phyloP scores from a whole-genome alignment of 2,888 invertebrate species.

The Amorpha juglandis region DNA sequence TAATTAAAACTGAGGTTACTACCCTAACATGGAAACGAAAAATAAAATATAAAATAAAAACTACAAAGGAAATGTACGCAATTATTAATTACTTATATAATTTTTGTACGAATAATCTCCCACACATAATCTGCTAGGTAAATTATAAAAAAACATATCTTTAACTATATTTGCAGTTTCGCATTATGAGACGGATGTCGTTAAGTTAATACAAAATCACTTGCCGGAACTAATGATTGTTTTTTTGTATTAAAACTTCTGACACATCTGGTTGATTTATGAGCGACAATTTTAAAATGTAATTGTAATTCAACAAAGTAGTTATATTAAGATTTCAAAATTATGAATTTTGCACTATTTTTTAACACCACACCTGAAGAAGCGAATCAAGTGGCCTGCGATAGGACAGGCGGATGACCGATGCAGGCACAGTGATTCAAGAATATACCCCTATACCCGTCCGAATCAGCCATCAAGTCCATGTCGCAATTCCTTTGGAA shows the following conservation, averaged over 20 bases:
- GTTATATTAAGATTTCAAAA: no score
- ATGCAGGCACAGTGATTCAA: no score
- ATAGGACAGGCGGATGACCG: no score
- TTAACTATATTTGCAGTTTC: neutral
- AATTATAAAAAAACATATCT: neutral
- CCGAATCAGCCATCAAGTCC: no score
- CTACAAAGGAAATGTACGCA: neutral
- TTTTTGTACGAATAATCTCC: constrained; percentile 1
- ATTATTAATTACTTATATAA: neutral
- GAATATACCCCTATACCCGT: no score
- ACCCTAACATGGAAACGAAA: neutral
- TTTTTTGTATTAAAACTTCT: neutral
- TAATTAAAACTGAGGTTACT: neutral
- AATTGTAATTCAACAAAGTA: neutral
- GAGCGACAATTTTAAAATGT: neutral
- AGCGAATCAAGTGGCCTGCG: no score
- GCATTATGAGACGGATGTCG: constrained; percentile 3
- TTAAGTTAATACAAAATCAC: constrained; percentile 9
- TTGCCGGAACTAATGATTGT: neutral
- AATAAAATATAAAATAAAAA: neutral
- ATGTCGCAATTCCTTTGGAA: no score
- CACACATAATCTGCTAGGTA: neutral
- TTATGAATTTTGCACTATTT: no score
- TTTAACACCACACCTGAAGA: no score
- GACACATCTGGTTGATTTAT: neutral